Conservation (phyloP, 1,140 invertebrate genomes). For the honey bee (Apis mellifera) region DNA sequence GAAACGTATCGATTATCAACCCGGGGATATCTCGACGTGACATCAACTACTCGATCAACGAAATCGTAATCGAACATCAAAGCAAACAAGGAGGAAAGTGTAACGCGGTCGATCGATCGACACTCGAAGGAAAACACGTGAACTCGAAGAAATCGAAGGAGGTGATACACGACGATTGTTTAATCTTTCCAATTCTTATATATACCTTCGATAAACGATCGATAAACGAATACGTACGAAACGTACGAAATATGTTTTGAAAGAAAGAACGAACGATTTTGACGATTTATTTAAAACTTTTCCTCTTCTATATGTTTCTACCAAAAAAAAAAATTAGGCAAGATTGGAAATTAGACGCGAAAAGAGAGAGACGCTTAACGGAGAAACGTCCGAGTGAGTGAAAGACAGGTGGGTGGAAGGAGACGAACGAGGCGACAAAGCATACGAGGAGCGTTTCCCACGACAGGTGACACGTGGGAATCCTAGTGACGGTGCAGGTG, state of each 20-base stretch:
- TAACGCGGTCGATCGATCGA: conserved; percentile 10
- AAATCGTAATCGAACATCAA: conserved; percentile 19
- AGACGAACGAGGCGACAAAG: conserved; percentile 62
- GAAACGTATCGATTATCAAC: conserved; percentile 29
- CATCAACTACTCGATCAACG: conserved; percentile 9
- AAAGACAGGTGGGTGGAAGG: conserved; percentile 39
- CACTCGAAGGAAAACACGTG: background rate
- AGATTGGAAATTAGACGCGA: background rate
- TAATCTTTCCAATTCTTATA: too few relatives aligned
- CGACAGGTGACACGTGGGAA: conserved; percentile 81
- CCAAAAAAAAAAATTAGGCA: background rate
- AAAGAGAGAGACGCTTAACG: background rate
- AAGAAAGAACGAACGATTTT: background rate
- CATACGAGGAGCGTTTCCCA: conserved; percentile 73
- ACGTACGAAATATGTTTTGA: background rate
- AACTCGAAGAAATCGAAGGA: background rate
- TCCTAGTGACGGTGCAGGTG: conserved; percentile 75
- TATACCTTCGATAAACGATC: background rate
- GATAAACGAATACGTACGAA: background rate
- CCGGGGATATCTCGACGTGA: conserved; percentile 36
- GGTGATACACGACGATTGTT: background rate
- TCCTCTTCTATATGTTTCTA: too few relatives aligned
- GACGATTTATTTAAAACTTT: background rate
- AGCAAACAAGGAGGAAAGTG: background rate
- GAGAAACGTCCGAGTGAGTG: background rate